Conservation (phyloP, 2,113 vertebrate species). For the Rhynchopsitta pachyrhyncha region DNA sequence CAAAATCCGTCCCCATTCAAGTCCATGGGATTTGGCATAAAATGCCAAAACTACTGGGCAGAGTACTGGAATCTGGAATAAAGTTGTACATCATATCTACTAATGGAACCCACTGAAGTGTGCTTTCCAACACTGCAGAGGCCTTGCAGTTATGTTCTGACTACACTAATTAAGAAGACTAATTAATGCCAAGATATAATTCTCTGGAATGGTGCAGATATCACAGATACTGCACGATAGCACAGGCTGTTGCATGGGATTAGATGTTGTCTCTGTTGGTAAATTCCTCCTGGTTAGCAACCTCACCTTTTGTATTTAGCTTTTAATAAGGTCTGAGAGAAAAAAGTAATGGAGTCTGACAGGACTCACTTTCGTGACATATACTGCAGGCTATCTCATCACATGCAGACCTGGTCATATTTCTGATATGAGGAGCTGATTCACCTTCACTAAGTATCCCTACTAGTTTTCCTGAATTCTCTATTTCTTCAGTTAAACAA, state of each 20-base stretch:
- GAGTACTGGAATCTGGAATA: neutral
- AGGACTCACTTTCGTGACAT: conserved; percentile 34
- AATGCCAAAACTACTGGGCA: conserved; percentile 13
- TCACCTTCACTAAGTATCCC: conserved; percentile 50
- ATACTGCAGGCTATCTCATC: conserved; percentile 46
- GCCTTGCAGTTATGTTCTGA: neutral
- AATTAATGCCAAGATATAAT: conserved; percentile 31
- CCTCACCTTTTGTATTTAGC: conserved; percentile 24
- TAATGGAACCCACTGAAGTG: neutral
- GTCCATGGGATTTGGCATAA: neutral
- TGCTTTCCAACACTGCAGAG: neutral
- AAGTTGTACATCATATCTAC: neutral
- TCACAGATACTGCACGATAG: conserved; percentile 21
- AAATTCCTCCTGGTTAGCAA: conserved; percentile 45
- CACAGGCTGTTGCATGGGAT: conserved; percentile 60
- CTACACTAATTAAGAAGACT: neutral
- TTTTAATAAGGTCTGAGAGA: conserved; percentile 42
- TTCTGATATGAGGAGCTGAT: conserved; percentile 52
- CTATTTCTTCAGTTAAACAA: neutral
- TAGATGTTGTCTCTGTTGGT: conserved; percentile 54
- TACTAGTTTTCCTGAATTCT: conserved; percentile 26
- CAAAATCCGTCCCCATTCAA: neutral
- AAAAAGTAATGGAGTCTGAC: conserved; percentile 53
- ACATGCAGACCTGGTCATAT: conserved; percentile 26
- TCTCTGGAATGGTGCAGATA: conserved; percentile 41